Evolutionary conservation across 2,888 invertebrate species (phyloP), one percentile per base, ranked within the genome.

Genomic region (Loripinus fragilis): DNA sequence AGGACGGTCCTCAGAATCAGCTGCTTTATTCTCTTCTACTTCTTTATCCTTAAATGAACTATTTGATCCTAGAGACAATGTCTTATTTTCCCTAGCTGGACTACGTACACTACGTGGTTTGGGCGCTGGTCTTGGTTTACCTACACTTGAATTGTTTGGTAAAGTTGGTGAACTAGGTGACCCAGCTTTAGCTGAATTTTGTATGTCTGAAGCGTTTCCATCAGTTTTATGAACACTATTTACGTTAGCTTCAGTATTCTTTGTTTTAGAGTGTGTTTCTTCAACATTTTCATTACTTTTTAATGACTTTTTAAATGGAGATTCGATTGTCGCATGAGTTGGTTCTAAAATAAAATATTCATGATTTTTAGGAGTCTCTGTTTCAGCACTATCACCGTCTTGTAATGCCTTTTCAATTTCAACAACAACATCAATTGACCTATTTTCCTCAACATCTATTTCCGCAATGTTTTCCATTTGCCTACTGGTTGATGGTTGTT

Each of bases 301-400:
- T 17, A 45, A 33, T 7, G 35, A 30, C 12, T 25, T 1, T 20
- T 33, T 33, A 17, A 33, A 60, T 23, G 60, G 60, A 60, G 60
- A 60, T 60, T 60, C 60, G 33, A 60, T 33, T 3, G 60, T 60
- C 5, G 33, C 60, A 60, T 60, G 60, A 60, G 33, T 60, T 45
- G 83, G 83, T 50, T 83, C 80, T n/a, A 83, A 66, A 41, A 83
- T 67, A 70, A 83, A 83, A 72, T 83, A 83, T 30, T 83, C 83
- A 75, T 83, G 83, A 41, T 60, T 69, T 65, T 76, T 74, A 17
- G 74, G 69, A 15, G 78, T 70, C 38, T 30, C 64, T n/a, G 41
- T 20, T 17, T 48, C 81, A 30, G 77, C 80, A 15, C n/a, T 64
- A 20, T 71, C 71, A 71, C 64, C 52, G 33, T 74, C 76, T 35